Evolutionary conservation across 2,888 invertebrate genomes (phyloP).

Genomic region (Drosophila rubida): DNA sequence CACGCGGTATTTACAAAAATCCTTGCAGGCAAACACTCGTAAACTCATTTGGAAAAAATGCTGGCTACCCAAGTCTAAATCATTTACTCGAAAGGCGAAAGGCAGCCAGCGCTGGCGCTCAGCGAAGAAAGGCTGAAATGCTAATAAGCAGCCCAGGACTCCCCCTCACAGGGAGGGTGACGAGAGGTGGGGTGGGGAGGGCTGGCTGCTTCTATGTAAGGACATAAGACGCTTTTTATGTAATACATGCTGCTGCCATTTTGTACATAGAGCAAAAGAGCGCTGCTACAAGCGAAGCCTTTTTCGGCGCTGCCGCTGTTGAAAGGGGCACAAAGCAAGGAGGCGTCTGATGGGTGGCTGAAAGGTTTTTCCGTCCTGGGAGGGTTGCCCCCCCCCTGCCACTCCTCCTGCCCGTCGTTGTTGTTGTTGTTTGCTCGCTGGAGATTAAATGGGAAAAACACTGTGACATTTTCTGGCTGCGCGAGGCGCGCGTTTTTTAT

Average conservation of each 20-base stretch:
- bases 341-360: conserved; percentile 57
- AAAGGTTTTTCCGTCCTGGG: conserved; percentile 36
- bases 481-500: conserved; percentile 49
- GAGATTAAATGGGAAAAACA: conserved; percentile 78
- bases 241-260: conserved; percentile 73
- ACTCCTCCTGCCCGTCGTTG: too few species aligned
- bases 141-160: conserved; percentile 67
- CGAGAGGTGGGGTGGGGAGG: too few species aligned
- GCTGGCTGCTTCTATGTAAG: conserved; percentile 56
- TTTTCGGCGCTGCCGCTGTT: conserved; percentile 50
- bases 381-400: too few species aligned
- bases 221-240: conserved; percentile 69
- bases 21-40: conserved; percentile 73
- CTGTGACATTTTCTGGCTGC: conserved; percentile 79
- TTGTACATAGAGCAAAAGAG: conserved; percentile 53
- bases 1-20: conserved; percentile 40
- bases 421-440: conserved; percentile 63
- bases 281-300: conserved; percentile 50
- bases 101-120: conserved; percentile 41
- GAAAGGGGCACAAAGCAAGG: conserved; percentile 75
- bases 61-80: conserved; percentile 64
- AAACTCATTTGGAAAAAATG: conserved; percentile 73
- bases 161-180: not conserved
- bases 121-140: conserved; percentile 76
- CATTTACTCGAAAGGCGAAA: conserved; percentile 72